Evolutionary conservation across 2,113 vertebrate species (phyloP), one percentile per base, ranked within the genome.

Genomic region (Clarias batrachus): DNA sequence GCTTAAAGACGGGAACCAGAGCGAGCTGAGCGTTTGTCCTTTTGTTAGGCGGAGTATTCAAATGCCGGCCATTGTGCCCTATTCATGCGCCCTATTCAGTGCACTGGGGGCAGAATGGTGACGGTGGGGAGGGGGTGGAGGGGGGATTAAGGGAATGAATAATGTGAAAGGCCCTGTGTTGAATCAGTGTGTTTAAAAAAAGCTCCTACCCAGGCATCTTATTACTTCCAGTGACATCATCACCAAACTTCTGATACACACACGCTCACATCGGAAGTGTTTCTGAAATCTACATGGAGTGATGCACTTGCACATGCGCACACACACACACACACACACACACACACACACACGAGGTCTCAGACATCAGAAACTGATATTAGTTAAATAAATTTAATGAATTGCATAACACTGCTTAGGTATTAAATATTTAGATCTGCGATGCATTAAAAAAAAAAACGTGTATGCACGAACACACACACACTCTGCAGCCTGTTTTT

Each of bases 1-100:
- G 87, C 90, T 86, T 78, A 91, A 82, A 91, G 91, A 93, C 52
- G 37, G n/a, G 90, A 82, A 82, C 89, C 89, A 87, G 90, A 93
- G 88, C 74, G 27, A 92, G 90, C 91, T 54, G 89, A 91, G 91
- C 89, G 92, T 89, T 88, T 70, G 90, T 93, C 93, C 93, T 93
- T 94, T 93, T 93, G 93, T 85, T 91, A 68, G 88, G 93, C 87
- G 92, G 89, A 94, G 91, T 94, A 96, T 96, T 96, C 95, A 95
- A 95, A 97, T 95, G 89, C 93, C 94, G 93, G 84, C 93, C 94
- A 94, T 92, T 95, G 94, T 94, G 94, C 93, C 94, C 91, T 79
- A 89, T 92, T 89, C 54, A 92, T 93, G 93, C 27, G 25, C 66
- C 52, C 82, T 93, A 95, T 94, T 96, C 95, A 94, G 93, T 91